Conservation (phyloP, 30 jellyfish, hydroid and myxozoan species). For the Chrysaora quinquecirrha region DNA sequence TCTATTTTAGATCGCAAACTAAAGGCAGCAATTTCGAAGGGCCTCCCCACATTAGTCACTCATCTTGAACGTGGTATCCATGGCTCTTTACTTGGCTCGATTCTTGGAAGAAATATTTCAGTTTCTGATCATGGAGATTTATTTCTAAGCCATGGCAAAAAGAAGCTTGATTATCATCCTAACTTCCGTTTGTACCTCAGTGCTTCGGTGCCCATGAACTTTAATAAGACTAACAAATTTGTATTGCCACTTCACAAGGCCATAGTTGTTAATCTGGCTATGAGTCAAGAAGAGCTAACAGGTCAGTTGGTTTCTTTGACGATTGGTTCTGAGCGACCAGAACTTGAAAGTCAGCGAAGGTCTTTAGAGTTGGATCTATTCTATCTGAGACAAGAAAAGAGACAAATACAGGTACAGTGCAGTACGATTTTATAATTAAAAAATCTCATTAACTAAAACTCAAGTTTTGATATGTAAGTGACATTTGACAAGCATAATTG, state of each 20-base stretch:
- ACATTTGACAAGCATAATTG: too few relatives aligned
- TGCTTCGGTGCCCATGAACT: slow-evolving; percentile 59
- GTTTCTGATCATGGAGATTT: slow-evolving; percentile 10
- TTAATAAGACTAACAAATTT: slow-evolving; percentile 26
- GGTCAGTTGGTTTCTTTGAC: slow-evolving; percentile 24
- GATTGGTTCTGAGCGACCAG: slow-evolving; percentile 59
- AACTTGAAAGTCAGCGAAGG: slow-evolving; percentile 47
- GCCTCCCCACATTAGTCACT: slow-evolving; percentile 50
- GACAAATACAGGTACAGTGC: slow-evolving; percentile 64
- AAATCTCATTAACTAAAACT: too few relatives aligned
- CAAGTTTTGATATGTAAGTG: too few relatives aligned
- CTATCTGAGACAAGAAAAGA: slow-evolving; percentile 35
- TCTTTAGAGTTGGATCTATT: slow-evolving; percentile 47
- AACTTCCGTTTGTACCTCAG: slow-evolving; percentile 60
- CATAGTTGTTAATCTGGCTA: slow-evolving; percentile 44
- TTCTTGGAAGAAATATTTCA: slow-evolving; percentile 18
- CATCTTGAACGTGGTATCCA: slow-evolving; percentile 58
- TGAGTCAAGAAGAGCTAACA: slow-evolving; percentile 32
- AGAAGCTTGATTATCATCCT: slow-evolving; percentile 28
- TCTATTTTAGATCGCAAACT: slow-evolving; percentile 42
- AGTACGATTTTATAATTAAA: too few relatives aligned
- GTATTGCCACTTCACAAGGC: slow-evolving; percentile 54
- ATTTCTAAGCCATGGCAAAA: slow-evolving; percentile 5
- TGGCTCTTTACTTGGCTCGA: slow-evolving; percentile 7
- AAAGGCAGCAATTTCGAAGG: slow-evolving; percentile 56